phyloP scores from a whole-genome alignment of 2,113 vertebrate species.

The Aspidoscelis tigris region DNA sequence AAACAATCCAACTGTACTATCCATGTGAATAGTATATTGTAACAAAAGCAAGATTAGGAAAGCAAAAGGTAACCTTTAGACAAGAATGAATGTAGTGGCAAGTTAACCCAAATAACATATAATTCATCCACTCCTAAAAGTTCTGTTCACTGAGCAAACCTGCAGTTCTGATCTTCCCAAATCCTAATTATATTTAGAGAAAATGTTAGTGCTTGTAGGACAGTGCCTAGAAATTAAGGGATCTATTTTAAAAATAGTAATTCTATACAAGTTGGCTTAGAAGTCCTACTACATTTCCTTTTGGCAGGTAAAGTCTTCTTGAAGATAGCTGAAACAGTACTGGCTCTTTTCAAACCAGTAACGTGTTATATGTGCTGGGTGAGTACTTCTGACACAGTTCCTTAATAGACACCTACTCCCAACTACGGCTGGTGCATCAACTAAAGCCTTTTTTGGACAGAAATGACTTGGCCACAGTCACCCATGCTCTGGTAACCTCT shows the following conservation, averaged over 20 bases:
- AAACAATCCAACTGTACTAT: slow-evolving; percentile 16
- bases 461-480: too few relatives aligned
- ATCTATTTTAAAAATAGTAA: neutral
- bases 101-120: neutral
- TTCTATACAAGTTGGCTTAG: neutral
- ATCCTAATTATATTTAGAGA: too few relatives aligned
- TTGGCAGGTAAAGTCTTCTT: neutral
- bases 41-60: slow-evolving; percentile 10
- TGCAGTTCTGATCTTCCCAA: neutral
- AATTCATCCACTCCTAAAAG: neutral
- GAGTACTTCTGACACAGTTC: neutral
- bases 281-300: neutral
- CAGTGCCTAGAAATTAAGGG: too few relatives aligned
- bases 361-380: neutral
- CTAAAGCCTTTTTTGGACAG: too few relatives aligned
- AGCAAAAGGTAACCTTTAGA: neutral
- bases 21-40: neutral
- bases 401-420: neutral
- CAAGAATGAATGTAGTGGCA: neutral
- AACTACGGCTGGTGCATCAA: too few relatives aligned
- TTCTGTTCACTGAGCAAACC: neutral
- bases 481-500: too few relatives aligned
- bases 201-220: neutral
- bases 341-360: neutral
- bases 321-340: neutral